Evolutionary conservation across 2,888 invertebrate species (phyloP).

Genomic region (Nasonia oneida): DNA sequence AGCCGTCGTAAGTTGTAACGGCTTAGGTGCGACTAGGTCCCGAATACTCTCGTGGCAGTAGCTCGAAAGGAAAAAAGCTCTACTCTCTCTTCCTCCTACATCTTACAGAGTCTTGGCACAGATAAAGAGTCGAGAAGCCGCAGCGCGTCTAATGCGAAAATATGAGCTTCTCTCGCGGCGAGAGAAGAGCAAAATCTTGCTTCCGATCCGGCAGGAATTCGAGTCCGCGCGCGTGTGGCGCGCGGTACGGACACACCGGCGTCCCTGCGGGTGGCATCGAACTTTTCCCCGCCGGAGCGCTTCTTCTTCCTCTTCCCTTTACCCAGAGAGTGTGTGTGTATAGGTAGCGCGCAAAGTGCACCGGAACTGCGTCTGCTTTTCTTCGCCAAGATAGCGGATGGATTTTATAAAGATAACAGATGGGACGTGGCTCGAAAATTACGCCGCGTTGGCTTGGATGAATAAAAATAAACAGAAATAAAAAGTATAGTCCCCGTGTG

Average conservation of each 20-base stretch:
- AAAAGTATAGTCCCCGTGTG: too few relatives aligned
- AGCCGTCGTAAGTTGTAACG: conserved; percentile 36
- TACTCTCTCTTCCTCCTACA: not conserved
- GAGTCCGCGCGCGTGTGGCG: not conserved
- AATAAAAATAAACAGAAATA: not conserved
- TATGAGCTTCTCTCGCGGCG: conserved; percentile 43
- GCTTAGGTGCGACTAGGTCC: conserved; percentile 29
- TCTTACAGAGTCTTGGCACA: not conserved
- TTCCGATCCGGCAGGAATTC: conserved; percentile 27
- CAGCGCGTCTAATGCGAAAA: conserved; percentile 51
- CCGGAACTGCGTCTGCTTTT: not conserved
- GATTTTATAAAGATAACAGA: not conserved
- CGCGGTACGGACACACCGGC: not conserved
- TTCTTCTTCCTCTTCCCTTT: not conserved
- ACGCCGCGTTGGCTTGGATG: not conserved
- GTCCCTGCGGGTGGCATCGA: conserved; percentile 21
- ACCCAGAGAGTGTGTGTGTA: not conserved
- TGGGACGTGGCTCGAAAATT: not conserved
- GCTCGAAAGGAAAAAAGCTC: not conserved
- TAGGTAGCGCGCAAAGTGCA: not conserved
- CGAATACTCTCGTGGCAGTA: not conserved
- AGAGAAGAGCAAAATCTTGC: conserved; percentile 18
- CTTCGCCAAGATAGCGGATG: not conserved
- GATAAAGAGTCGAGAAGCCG: not conserved
- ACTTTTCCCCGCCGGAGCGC: conserved; percentile 21